Conservation (phyloP, 2,888 invertebrate genomes). For the Dryomyza anilis region DNA sequence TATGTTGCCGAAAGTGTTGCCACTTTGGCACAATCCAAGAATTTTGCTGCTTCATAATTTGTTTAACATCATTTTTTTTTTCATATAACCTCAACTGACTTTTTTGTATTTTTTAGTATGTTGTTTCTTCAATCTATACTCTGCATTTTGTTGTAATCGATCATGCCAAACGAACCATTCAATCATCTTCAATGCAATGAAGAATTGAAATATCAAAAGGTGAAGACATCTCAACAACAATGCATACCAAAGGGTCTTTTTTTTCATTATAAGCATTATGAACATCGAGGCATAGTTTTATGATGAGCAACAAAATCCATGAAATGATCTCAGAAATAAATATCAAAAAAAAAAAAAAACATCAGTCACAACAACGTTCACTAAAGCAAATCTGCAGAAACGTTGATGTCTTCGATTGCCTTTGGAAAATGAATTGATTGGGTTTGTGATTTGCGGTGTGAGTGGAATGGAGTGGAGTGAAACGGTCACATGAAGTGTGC, state of each 20-base stretch:
- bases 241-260: neutral
- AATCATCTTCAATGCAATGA: constrained; percentile 31
- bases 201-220: constrained; percentile 20
- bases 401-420: neutral
- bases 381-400: constrained; percentile 5
- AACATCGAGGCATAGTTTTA: neutral
- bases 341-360: neutral
- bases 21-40: too few relatives aligned
- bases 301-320: neutral
- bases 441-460: neutral
- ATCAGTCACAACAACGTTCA: neutral
- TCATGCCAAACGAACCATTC: constrained; percentile 30
- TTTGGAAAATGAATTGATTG: neutral
- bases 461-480: neutral
- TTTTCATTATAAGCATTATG: neutral
- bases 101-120: neutral
- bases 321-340: neutral
- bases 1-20: neutral
- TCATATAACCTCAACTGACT: neutral
- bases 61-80: neutral
- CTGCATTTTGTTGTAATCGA: constrained; percentile 31
- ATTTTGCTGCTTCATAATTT: neutral
- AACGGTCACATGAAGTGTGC: neutral
- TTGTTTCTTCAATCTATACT: neutral
- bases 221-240: constrained; percentile 24